phyloP scores from a whole-genome alignment of 2,113 vertebrate species.

The Manacus vitellinus region DNA sequence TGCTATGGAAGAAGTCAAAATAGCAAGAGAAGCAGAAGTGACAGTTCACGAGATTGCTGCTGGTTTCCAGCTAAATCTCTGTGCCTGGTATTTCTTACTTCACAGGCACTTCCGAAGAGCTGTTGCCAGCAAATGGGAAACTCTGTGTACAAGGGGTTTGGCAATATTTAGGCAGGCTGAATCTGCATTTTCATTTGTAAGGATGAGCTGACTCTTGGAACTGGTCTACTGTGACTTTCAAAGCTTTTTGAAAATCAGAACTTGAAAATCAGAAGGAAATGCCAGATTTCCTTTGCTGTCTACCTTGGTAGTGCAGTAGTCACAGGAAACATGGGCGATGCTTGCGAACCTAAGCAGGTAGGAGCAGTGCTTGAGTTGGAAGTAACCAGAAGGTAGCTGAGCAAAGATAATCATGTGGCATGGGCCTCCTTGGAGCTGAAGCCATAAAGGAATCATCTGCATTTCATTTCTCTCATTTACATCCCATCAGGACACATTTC shows the following conservation, averaged over 20 bases:
- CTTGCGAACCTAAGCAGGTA: neutral
- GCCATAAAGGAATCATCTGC: conserved; percentile 22
- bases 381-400: neutral
- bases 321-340: neutral
- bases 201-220: neutral
- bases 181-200: conserved; percentile 29
- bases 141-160: neutral
- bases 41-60: neutral
- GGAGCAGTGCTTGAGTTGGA: neutral
- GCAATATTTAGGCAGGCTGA: conserved; percentile 39
- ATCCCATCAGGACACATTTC: conserved; percentile 11
- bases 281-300: neutral
- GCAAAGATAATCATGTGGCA: neutral
- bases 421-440: neutral
- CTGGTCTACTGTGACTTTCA: neutral
- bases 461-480: conserved; percentile 49
- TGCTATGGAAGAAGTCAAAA: conserved; percentile 41
- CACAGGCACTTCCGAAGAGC: conserved; percentile 25
- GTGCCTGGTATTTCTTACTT: conserved; percentile 11
- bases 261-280: neutral
- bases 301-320: neutral
- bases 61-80: conserved; percentile 40
- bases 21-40: conserved; percentile 57
- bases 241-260: neutral
- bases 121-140: conserved; percentile 41